Evolutionary conservation across 2,113 vertebrate species (phyloP).

Genomic region (Chiloscyllium plagiosum): DNA sequence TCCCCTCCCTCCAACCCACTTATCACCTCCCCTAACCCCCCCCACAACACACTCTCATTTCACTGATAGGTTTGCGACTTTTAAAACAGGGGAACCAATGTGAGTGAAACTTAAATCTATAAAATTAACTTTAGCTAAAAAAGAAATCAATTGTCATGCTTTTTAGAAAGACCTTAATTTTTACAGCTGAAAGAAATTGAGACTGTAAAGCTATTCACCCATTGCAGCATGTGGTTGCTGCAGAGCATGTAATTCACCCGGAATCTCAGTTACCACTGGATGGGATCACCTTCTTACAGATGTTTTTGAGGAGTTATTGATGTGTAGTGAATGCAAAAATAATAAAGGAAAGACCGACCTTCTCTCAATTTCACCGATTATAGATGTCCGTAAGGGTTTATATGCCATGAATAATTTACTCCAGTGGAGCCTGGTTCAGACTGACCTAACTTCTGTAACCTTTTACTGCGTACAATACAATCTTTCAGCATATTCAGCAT

Average conservation of each 20-base stretch:
- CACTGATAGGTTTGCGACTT: background rate
- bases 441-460: slow-evolving; percentile 42
- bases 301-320: slow-evolving; percentile 41
- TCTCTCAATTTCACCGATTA: slow-evolving; percentile 46
- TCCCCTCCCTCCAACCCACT: background rate
- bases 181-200: slow-evolving; percentile 12
- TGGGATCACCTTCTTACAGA: slow-evolving; percentile 41
- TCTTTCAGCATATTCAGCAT: slow-evolving; percentile 39
- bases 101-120: background rate
- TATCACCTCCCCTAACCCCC: no score
- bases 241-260: slow-evolving; percentile 58
- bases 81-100: background rate
- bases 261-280: slow-evolving; percentile 50
- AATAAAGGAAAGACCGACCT: slow-evolving; percentile 45
- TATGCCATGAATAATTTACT: slow-evolving; percentile 37
- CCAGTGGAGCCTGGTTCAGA: background rate
- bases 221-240: slow-evolving; percentile 54
- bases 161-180: slow-evolving; percentile 1
- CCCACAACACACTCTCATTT: background rate
- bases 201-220: slow-evolving; percentile 39
- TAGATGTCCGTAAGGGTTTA: slow-evolving; percentile 41
- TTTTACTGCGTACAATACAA: slow-evolving; percentile 38
- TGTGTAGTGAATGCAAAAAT: slow-evolving; percentile 44
- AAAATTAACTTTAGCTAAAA: background rate
- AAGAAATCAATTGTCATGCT: background rate